phyloP scores from a whole-genome alignment of 2,113 vertebrate genomes.

The Dipodomys ordii region DNA sequence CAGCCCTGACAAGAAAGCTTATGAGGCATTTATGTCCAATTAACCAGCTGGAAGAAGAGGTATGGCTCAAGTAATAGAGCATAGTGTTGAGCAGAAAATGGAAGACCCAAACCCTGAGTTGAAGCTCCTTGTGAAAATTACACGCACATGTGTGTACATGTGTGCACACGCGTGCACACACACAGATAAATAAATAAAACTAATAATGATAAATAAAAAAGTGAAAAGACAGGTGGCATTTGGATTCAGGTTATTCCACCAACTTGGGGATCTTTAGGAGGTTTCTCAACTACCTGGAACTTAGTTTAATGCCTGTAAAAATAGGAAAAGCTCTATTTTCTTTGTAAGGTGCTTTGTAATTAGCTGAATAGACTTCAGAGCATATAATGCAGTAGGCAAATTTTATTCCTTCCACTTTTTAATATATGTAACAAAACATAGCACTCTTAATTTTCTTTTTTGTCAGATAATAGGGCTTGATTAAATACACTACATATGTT shows the following conservation, averaged over 20 bases:
- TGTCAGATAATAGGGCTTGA: background rate
- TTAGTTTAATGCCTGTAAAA: background rate
- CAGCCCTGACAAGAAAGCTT: too few species aligned
- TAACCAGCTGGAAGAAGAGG: too few species aligned
- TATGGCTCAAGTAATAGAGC: too few species aligned
- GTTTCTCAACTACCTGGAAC: background rate
- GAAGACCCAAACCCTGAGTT: too few species aligned
- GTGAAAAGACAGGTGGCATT: background rate
- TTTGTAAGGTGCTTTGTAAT: background rate
- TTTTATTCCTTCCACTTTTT: background rate
- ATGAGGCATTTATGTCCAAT: too few species aligned
- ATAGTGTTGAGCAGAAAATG: too few species aligned
- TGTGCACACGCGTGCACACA: too few species aligned
- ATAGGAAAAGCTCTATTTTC: background rate
- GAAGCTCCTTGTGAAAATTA: too few species aligned
- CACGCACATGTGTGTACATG: too few species aligned
- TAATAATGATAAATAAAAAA: too few species aligned
- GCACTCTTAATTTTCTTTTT: background rate
- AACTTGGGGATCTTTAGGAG: background rate
- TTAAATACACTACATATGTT: conserved; percentile 4
- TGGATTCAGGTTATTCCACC: background rate
- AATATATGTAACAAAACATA: background rate
- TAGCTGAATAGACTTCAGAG: conserved; percentile 19
- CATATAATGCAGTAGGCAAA: background rate
- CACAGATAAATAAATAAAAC: too few species aligned